Evolutionary conservation across 2,113 vertebrate species (phyloP).

Genomic region (Erythrocercus mccallii): DNA sequence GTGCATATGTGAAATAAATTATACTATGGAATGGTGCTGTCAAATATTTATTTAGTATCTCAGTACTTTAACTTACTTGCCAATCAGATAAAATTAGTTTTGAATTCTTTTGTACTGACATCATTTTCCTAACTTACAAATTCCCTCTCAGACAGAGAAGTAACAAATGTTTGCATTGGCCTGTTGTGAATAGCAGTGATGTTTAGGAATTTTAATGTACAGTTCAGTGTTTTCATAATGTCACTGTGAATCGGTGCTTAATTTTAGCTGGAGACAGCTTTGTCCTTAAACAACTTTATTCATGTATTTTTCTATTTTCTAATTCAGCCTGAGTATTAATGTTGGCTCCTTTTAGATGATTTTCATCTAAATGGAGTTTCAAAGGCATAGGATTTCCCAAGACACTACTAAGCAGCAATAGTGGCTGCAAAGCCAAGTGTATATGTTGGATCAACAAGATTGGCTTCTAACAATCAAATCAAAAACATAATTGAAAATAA

Average conservation of each 20-base stretch:
- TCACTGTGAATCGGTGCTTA: conserved; percentile 37
- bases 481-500: conserved; percentile 31
- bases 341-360: conserved; percentile 1
- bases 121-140: conserved; percentile 42
- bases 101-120: conserved; percentile 62
- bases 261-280: conserved; percentile 37
- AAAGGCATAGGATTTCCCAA: conserved; percentile 43
- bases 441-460: conserved; percentile 35
- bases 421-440: conserved; percentile 19
- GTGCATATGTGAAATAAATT: conserved; percentile 59
- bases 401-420: conserved; percentile 16
- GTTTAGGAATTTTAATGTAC: conserved; percentile 53
- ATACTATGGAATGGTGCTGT: conserved; percentile 40
- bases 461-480: conserved; percentile 15
- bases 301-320: conserved; percentile 44
- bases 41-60: conserved; percentile 66
- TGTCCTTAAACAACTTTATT: conserved; percentile 50
- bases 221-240: conserved; percentile 50
- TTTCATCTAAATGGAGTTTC: conserved; percentile 9
- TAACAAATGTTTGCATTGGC: conserved; percentile 53
- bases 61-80: conserved; percentile 39
- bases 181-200: conserved; percentile 39
- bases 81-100: conserved; percentile 67
- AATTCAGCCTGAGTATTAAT: conserved; percentile 35
- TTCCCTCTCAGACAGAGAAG: conserved; percentile 34